Base-by-base conservation (phyloP, 2,888 invertebrate genomes). In the Nephrocerus scutellatus region DNA sequence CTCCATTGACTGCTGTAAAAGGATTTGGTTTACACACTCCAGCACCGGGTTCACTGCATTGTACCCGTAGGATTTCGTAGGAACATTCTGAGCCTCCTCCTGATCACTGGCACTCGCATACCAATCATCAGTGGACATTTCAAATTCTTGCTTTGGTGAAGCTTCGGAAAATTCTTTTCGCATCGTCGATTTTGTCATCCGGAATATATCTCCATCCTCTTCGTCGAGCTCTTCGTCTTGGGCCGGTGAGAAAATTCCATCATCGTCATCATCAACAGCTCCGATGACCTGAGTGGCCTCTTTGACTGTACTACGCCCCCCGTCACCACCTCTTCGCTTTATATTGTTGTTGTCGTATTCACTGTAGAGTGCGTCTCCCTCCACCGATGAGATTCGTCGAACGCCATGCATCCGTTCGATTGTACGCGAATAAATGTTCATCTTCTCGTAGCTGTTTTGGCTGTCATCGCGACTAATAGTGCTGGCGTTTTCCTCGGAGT, bases 21-120 rank as follows among this genome's bases (percentile, higher is more conserved):
- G 68, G 52, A 88, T 88, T 67, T 68, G 87, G 70, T 87, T 87
- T 48, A 88, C 86, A 58, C 87, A 87, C 64, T 88, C 87, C 33
- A 88, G 66, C 6, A 88, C 87, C 2, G 87, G 87, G 67, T 87
- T 88, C 50, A 86, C 84, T 15, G 78, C 75, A 39, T 79, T 77
- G 46, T 79, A 60, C 2, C 60, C 60, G 41, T 68, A 68, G 1
- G 63, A 50, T 30, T 66, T 68, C 0, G 56, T 44, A 25, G 47
- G 53, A 41, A 50, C 54, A 25, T 48, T 49, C 0, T 50, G 45
- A 36, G 51, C 52, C 49, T 83, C 83, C 58, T 86, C 85, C 29
- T 80, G 81, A 57, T 84, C 85, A 57, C 84, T 84, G 13, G 80
- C 80, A 56, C 81, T 82, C 10, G 81, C 80, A 63, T 86, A 86